A percentile compares a stretch with the other conserved stretches of the same genome.
Evolutionary conservation across 2,797 vertebrate genomes (phyloP).

Genomic region (Artibeus jamaicensis): DNA sequence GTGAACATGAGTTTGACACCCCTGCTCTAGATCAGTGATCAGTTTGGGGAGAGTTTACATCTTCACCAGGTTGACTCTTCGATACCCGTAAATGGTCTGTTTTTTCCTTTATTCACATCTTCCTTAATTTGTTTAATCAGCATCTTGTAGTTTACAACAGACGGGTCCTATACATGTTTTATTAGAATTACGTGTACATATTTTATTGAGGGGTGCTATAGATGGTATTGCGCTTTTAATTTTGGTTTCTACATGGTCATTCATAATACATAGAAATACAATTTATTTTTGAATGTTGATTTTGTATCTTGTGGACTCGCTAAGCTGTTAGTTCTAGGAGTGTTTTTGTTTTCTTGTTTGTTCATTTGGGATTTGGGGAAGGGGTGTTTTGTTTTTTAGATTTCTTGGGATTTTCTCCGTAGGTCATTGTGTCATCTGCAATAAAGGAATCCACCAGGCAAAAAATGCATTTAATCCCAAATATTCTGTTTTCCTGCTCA

Average conservation of each 20-base stretch:
- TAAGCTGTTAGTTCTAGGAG: neutral
- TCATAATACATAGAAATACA: neutral
- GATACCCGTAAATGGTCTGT: neutral
- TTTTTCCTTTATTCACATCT: constrained; percentile 5
- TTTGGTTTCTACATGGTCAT: neutral
- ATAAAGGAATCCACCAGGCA: neutral
- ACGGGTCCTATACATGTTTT: neutral
- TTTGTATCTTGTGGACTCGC: neutral
- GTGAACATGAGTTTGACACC: too few species aligned
- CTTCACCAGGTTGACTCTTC: neutral
- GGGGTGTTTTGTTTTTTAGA: neutral
- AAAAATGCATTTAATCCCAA: neutral
- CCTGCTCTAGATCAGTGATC: neutral
- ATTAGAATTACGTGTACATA: neutral
- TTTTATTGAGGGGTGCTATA: neutral
- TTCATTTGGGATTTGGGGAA: neutral
- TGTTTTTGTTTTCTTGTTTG: neutral
- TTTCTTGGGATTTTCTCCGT: neutral
- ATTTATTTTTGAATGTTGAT: neutral
- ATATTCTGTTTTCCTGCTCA: neutral
- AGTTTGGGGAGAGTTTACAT: neutral
- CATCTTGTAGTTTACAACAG: neutral
- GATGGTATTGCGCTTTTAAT: neutral
- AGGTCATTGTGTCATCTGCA: neutral
- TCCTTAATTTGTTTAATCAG: neutral